Percentiles rank a stretch among this genome's conserved stretches.
Conservation (phyloP, 2,113 vertebrate genomes). For the Procapra przewalskii region DNA sequence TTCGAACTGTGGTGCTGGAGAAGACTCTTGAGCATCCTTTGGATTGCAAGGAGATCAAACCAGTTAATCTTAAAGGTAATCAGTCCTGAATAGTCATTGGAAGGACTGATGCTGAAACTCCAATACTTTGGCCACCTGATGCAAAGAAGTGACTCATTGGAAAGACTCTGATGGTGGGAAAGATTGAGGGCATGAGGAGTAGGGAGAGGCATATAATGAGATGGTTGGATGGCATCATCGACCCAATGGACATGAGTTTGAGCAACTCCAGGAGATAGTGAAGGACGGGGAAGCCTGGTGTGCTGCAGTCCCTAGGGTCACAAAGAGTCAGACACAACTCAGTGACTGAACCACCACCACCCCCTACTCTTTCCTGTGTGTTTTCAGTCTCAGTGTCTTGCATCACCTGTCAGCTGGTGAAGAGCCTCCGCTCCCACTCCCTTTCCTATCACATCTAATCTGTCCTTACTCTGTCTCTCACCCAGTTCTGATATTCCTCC, state of each 20-base stretch:
- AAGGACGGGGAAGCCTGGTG: not conserved
- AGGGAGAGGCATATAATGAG: not conserved
- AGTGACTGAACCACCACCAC: not conserved
- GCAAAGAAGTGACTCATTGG: not conserved
- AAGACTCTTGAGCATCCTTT: not conserved
- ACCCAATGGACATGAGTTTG: not conserved
- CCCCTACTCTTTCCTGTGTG: not conserved
- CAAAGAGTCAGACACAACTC: not conserved
- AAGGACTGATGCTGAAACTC: not conserved
- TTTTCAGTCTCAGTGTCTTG: not conserved
- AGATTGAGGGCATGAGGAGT: not conserved
- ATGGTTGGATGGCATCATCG: not conserved
- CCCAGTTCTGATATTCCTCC: not conserved
- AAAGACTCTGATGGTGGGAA: not conserved
- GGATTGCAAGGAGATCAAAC: not conserved
- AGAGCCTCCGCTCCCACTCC: not conserved
- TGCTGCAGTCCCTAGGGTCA: not conserved
- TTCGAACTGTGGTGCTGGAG: not conserved
- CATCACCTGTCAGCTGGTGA: not conserved
- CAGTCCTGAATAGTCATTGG: not conserved
- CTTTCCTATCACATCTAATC: not conserved
- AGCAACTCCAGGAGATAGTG: not conserved
- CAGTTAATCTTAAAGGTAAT: not conserved
- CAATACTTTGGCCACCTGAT: not conserved
- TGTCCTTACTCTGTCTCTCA: not conserved